Percentiles rank a stretch among this genome's conserved stretches.
Conservation (phyloP, 2,113 vertebrate genomes). For the Cnemophilus loriae region DNA sequence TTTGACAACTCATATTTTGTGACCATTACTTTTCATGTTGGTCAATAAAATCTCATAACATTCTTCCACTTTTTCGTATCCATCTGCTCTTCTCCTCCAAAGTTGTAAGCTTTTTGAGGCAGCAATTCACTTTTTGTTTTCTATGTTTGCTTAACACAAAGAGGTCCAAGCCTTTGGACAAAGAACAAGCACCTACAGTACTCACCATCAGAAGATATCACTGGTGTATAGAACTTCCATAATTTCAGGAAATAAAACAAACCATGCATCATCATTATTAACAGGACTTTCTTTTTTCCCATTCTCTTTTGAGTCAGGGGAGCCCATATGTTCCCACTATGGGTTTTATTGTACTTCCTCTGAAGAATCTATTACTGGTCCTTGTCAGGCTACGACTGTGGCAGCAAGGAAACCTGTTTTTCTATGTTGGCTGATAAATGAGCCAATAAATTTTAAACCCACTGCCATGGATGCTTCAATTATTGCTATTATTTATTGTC, state of each 20-base stretch:
- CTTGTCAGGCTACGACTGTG: background rate
- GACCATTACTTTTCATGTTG: background rate
- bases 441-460: conserved; percentile 7
- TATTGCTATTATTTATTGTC: background rate
- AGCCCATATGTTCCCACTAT: background rate
- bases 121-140: background rate
- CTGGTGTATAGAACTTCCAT: background rate
- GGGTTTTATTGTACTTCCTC: background rate
- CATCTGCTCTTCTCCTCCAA: background rate
- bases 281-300: background rate
- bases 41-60: background rate
- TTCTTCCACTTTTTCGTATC: background rate
- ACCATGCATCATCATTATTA: background rate
- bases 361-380: background rate
- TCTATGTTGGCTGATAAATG: background rate
- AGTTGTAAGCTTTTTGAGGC: background rate
- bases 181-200: background rate
- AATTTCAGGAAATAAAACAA: background rate
- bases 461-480: background rate
- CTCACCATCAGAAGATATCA: background rate
- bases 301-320: background rate
- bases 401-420: background rate
- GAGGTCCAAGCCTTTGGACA: background rate
- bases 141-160: background rate
- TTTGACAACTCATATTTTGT: background rate